A percentile compares a stretch with the other conserved stretches of the same genome.
These are phyloP conservation scores for Erythrocercus mccallii DNA, from an alignment of 2,113 vertebrate species.

Conservation along the genomic window DNA sequence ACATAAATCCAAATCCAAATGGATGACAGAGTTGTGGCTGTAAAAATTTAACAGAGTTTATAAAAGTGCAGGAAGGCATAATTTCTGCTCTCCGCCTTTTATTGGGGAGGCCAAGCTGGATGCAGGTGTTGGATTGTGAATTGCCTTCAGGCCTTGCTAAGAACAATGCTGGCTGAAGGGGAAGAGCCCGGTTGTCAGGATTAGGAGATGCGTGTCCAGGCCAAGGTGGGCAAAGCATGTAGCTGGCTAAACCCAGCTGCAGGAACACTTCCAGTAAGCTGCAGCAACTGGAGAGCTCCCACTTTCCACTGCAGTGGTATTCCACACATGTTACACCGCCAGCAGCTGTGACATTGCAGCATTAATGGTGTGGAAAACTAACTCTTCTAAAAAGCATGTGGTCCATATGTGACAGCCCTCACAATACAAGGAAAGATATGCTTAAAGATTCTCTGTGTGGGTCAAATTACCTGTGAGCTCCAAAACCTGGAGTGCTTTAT, in stretches of 20 bases:
- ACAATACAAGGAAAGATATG: not conserved
- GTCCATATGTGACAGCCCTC: not conserved
- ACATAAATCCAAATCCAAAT: not conserved
- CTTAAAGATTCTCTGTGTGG: not conserved
- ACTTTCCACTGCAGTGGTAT: not conserved
- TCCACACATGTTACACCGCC: not conserved
- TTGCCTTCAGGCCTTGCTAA: not conserved
- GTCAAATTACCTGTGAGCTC: not conserved
- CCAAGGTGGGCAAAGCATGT: not conserved
- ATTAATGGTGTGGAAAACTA: not conserved
- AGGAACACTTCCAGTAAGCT: not conserved
- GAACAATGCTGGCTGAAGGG: not conserved
- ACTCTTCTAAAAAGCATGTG: not conserved
- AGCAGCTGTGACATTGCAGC: not conserved
- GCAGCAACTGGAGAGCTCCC: not conserved
- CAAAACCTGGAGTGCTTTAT: not conserved
- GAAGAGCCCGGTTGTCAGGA: not conserved
- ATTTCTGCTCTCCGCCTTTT: not conserved
- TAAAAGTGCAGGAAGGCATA: not conserved
- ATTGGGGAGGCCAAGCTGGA: not conserved
- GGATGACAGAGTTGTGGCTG: not conserved
- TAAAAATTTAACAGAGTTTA: not conserved
- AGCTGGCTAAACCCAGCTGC: not conserved
- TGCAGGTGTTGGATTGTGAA: not conserved
- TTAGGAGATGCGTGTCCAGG: not conserved